Conservation (phyloP, 2,797 vertebrate genomes). For the Lophius americanus region DNA sequence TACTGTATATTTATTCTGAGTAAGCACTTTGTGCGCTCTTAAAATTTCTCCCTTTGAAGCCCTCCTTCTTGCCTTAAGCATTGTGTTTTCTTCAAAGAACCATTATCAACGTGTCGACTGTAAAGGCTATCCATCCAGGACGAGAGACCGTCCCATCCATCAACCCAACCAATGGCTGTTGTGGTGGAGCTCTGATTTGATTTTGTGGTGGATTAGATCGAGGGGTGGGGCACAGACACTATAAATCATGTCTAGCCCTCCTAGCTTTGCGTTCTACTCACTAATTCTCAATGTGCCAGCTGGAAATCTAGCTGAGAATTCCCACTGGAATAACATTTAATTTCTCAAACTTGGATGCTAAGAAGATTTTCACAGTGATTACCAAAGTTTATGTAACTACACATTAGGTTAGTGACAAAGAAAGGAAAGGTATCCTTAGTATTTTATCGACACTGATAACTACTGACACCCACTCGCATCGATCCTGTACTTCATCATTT, state of each 20-base stretch:
- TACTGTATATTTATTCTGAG: slow-evolving; percentile 36
- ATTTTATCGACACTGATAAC: no score
- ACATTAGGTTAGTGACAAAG: no score
- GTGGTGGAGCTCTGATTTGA: slow-evolving; percentile 20
- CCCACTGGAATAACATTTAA: slow-evolving; percentile 52
- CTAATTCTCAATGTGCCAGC: slow-evolving; percentile 28
- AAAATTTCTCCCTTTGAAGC: slow-evolving; percentile 10
- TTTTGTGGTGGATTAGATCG: slow-evolving; percentile 3
- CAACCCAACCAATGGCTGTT: slow-evolving; percentile 14
- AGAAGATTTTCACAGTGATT: slow-evolving; percentile 41
- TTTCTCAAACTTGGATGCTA: slow-evolving; percentile 15
- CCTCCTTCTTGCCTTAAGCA: slow-evolving; percentile 28
- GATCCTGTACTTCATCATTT: no score
- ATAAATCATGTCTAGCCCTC: slow-evolving; percentile 43
- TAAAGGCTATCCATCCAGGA: slow-evolving; percentile 31
- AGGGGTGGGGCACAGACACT: slow-evolving; percentile 19
- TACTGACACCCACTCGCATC: no score
- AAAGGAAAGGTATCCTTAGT: no score
- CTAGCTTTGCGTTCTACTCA: background rate
- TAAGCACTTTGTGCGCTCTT: slow-evolving; percentile 44
- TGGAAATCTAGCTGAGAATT: slow-evolving; percentile 48
- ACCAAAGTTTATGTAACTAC: background rate
- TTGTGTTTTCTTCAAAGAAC: slow-evolving; percentile 32
- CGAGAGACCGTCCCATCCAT: slow-evolving; percentile 35
- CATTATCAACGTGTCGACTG: slow-evolving; percentile 17